These are phyloP conservation scores for Sussaba pulchella DNA, from an alignment of 2,888 invertebrate genomes.

Conservation along the genomic window DNA sequence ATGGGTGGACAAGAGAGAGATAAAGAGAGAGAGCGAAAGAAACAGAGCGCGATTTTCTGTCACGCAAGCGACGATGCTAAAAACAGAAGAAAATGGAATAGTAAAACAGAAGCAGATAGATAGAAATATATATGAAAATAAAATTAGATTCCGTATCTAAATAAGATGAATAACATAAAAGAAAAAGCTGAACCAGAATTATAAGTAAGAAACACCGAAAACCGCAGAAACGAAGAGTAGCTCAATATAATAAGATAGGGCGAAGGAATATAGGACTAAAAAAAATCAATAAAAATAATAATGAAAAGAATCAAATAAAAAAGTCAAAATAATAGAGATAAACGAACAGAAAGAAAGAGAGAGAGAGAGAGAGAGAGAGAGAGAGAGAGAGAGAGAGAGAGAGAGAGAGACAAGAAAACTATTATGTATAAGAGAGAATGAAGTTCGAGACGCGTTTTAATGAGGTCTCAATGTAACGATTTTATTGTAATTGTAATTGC, in stretches of 20 bases:
- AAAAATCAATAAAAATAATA: neutral
- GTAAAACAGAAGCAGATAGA: too few relatives aligned
- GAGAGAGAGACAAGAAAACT: constrained; percentile 38
- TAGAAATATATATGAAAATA: neutral
- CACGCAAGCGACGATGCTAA: too few relatives aligned
- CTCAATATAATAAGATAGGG: too few relatives aligned
- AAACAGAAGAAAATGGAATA: too few relatives aligned
- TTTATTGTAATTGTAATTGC: constrained; percentile 84
- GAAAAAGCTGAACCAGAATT: too few relatives aligned
- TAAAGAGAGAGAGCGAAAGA: constrained; percentile 29
- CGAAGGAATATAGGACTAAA: too few relatives aligned
- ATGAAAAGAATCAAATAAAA: too few relatives aligned
- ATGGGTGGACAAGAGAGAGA: constrained; percentile 15
- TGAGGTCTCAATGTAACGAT: constrained; percentile 83
- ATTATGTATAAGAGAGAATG: constrained; percentile 67
- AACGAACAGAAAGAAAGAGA: neutral
- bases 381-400: constrained; percentile 37
- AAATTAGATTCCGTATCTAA: neutral
- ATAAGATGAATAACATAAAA: too few relatives aligned
- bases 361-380: constrained; percentile 19
- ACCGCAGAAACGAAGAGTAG: too few relatives aligned
- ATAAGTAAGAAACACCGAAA: too few relatives aligned
- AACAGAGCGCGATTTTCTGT: neutral
- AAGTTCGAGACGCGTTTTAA: constrained; percentile 78
- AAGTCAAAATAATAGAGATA: too few relatives aligned